A percentile compares a stretch with the other conserved stretches of the same genome.
Evolutionary conservation across 2,888 invertebrate genomes (phyloP).

Genomic region (Macrophya alboannulata): DNA sequence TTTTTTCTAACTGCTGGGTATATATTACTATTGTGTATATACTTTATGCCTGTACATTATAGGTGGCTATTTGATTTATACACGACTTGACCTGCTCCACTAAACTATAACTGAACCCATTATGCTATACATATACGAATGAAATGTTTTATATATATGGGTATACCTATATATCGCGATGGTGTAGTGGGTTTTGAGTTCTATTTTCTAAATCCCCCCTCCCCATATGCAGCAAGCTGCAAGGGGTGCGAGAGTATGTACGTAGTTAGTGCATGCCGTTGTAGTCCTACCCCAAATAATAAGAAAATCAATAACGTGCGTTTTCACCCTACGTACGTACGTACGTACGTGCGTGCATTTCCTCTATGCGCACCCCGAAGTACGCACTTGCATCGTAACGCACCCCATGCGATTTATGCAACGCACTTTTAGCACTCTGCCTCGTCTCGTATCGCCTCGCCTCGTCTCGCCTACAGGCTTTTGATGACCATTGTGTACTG

Average conservation of each 20-base stretch:
- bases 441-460: no score
- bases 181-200: no score
- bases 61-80: not conserved
- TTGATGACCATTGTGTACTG: conserved; percentile 1
- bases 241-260: not conserved
- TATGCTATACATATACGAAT: no score
- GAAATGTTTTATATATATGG: no score
- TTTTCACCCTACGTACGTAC: not conserved
- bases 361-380: conserved; percentile 28
- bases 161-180: no score
- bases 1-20: no score
- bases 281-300: conserved; percentile 73
- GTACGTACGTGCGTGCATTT: conserved; percentile 41
- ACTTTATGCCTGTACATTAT: not conserved
- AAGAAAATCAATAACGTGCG: conserved; percentile 65
- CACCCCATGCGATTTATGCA: conserved; percentile 44
- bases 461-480: not conserved
- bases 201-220: no score
- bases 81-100: not conserved
- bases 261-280: conserved; percentile 62
- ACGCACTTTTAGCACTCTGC: conserved; percentile 28
- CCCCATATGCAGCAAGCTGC: no score
- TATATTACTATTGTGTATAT: no score
- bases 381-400: conserved; percentile 51
- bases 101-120: not conserved